Conservation (phyloP, 2,888 invertebrate genomes). For the Nephrocerus scutellatus region DNA sequence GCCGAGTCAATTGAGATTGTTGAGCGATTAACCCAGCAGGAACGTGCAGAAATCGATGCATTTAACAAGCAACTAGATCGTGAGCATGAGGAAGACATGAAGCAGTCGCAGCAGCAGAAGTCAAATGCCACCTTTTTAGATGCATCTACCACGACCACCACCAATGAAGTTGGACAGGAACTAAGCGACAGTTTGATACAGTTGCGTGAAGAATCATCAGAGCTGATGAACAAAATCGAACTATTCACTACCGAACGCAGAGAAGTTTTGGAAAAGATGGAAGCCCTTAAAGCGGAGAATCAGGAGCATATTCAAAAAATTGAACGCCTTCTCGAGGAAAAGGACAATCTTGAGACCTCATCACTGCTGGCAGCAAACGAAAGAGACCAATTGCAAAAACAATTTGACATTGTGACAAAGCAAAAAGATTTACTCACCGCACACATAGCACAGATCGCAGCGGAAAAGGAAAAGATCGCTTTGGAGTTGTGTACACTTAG, state of each 20-base stretch:
- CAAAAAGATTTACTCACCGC: slow-evolving; percentile 43
- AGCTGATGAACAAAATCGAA: slow-evolving; percentile 61
- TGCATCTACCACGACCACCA: slow-evolving; percentile 33
- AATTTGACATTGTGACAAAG: slow-evolving; percentile 48
- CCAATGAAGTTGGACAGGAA: slow-evolving; percentile 44
- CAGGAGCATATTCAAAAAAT: slow-evolving; percentile 51
- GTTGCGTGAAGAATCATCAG: slow-evolving; percentile 58
- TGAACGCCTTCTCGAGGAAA: slow-evolving; percentile 51
- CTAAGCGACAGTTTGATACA: slow-evolving; percentile 54
- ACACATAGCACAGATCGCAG: slow-evolving; percentile 30
- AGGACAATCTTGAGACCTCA: slow-evolving; percentile 41
- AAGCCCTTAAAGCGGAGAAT: slow-evolving; percentile 56
- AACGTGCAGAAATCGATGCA: slow-evolving; percentile 62
- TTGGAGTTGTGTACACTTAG: slow-evolving; percentile 39
- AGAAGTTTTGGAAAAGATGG: slow-evolving; percentile 64
- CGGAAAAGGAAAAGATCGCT: slow-evolving; percentile 33
- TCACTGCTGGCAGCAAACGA: slow-evolving; percentile 22
- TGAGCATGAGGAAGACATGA: slow-evolving; percentile 20
- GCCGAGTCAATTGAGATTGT: slow-evolving; percentile 72
- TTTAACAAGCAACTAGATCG: slow-evolving; percentile 52
- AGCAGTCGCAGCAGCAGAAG: slow-evolving; percentile 15
- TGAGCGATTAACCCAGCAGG: slow-evolving; percentile 62
- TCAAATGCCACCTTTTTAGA: slow-evolving; percentile 6
- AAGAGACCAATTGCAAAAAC: slow-evolving; percentile 34
- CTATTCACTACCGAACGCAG: slow-evolving; percentile 61